These are phyloP conservation scores for Druon quercuslanigerum DNA, from an alignment of 1,140 invertebrate species.

Conservation along the genomic window DNA sequence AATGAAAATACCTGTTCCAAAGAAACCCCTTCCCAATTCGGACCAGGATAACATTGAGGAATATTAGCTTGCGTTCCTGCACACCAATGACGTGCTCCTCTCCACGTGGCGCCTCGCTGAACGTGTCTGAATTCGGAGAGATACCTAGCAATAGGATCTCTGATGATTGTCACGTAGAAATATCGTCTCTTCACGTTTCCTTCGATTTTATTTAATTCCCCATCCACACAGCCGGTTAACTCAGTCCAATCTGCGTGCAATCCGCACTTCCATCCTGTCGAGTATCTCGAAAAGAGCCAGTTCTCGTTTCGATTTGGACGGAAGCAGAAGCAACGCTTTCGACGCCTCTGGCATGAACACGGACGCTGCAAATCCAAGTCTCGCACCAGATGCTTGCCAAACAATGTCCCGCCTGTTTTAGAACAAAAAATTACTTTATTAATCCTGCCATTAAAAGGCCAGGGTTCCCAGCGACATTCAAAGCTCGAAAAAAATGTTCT, in stretches of 20 bases:
- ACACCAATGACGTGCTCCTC: constrained; percentile 90
- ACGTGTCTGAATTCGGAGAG: constrained; percentile 97
- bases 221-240: constrained; percentile 91
- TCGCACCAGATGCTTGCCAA: constrained; percentile 95
- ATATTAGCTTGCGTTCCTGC: constrained; percentile 87
- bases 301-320: constrained; percentile 91
- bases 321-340: constrained; percentile 94
- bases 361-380: constrained; percentile 93
- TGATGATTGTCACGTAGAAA: constrained; percentile 96
- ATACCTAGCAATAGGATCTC: constrained; percentile 93
- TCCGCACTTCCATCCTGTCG: constrained; percentile 99
- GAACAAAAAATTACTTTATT: constrained; percentile 40
- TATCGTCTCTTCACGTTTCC: constrained; percentile 89
- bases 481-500: constrained; percentile 22
- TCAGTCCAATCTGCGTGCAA: constrained; percentile 99
- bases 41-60: constrained; percentile 86
- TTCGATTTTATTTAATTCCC: constrained; percentile 90
- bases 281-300: constrained; percentile 99
- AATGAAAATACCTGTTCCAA: constrained; percentile 68
- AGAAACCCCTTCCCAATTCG: constrained; percentile 80
- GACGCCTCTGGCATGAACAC: constrained; percentile 89
- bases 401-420: constrained; percentile 87
- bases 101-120: constrained; percentile 98
- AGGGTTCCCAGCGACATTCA: background rate
- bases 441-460: background rate